Evolutionary conservation across 2,113 vertebrate species (phyloP).

Genomic region (Poeciliopsis occidentalis): DNA sequence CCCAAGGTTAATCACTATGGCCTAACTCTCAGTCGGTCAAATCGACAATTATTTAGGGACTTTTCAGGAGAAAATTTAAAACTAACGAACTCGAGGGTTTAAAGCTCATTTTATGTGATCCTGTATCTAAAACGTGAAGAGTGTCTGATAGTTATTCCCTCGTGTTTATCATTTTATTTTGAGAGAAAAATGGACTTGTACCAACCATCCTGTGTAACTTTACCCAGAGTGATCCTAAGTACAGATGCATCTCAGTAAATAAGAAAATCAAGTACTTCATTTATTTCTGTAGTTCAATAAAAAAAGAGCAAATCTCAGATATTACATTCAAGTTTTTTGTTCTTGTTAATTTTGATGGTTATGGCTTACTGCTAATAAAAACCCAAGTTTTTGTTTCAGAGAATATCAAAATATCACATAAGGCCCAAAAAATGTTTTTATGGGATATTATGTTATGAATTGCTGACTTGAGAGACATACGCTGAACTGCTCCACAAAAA

Average conservation of each 20-base stretch:
- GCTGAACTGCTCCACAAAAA: no score
- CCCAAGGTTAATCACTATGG: slow-evolving; percentile 15
- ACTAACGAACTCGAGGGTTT: neutral
- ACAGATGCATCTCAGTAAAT: neutral
- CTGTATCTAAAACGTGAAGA: neutral
- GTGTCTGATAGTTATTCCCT: neutral
- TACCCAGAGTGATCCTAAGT: slow-evolving; percentile 10
- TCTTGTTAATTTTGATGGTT: neutral
- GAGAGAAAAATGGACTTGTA: neutral
- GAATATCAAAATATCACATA: neutral
- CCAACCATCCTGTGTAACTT: slow-evolving; percentile 4
- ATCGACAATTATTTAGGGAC: neutral
- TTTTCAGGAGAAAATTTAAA: neutral
- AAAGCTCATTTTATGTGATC: neutral
- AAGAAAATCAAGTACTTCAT: neutral
- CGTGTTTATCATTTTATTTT: slow-evolving; percentile 7
- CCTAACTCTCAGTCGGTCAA: neutral
- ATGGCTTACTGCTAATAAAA: neutral
- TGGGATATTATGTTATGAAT: neutral
- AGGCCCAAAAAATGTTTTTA: neutral
- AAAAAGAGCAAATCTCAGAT: neutral
- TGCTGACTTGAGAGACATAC: neutral
- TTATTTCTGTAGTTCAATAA: neutral
- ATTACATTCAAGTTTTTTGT: neutral
- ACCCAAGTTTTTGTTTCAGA: neutral